Conservation (phyloP, 2,113 vertebrate species). For the Muscicapa adusta region DNA sequence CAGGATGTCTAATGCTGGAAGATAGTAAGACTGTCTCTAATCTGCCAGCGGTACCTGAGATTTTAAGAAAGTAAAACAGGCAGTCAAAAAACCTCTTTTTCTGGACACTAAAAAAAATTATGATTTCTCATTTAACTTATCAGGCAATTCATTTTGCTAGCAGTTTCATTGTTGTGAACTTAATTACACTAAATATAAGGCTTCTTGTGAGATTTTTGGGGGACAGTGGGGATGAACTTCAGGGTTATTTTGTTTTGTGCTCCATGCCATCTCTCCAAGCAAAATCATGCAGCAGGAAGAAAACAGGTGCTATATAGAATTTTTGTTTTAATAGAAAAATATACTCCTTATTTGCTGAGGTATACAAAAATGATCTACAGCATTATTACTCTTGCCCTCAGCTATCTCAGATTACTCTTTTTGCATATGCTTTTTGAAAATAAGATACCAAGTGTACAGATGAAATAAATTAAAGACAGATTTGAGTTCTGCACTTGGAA, state of each 20-base stretch:
- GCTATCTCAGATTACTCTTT: not conserved
- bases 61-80: not conserved
- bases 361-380: not conserved
- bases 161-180: not conserved
- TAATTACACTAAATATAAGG: not conserved
- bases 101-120: not conserved
- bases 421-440: not conserved
- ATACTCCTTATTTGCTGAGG: not conserved
- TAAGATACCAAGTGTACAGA: not conserved
- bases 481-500: not conserved
- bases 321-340: not conserved
- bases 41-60: not conserved
- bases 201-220: accelerated
- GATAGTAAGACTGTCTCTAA: not conserved
- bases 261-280: not conserved
- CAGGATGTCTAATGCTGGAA: not conserved
- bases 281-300: not conserved
- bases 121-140: not conserved
- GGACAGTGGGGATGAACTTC: not conserved
- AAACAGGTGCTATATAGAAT: accelerated
- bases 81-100: not conserved
- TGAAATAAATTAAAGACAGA: not conserved
- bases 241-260: not conserved
- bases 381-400: not conserved
- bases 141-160: not conserved